phyloP scores from a whole-genome alignment of 1,140 invertebrate genomes.

The Magallana gigas region DNA sequence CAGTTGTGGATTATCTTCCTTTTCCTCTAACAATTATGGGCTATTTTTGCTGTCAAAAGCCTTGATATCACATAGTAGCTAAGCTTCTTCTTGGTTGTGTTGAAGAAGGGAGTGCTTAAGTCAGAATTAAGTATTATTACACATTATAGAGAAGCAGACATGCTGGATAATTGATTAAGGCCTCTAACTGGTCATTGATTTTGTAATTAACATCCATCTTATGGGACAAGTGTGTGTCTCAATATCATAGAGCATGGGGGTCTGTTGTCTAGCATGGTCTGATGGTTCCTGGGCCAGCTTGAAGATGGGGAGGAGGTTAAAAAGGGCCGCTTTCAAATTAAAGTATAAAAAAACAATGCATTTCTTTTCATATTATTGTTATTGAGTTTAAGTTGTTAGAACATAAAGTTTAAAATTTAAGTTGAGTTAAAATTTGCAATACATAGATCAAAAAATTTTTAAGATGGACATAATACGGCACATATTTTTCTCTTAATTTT shows the following conservation, averaged over 20 bases:
- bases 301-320: no score
- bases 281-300: no score
- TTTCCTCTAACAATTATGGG: background rate
- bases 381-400: no score
- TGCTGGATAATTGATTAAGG: slow-evolving; percentile 26
- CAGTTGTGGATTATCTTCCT: background rate
- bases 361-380: no score
- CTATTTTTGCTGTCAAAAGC: background rate
- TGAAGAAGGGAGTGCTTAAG: slow-evolving; percentile 11
- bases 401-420: no score
- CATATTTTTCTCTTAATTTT: no score
- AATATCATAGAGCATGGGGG: background rate
- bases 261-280: no score
- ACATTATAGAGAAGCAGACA: slow-evolving; percentile 18
- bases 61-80: background rate
- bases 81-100: background rate
- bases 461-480: no score
- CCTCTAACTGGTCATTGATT: slow-evolving; percentile 18
- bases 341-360: no score
- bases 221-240: slow-evolving; percentile 21
- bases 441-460: no score
- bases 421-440: no score
- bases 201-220: slow-evolving; percentile 36
- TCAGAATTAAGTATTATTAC: slow-evolving; percentile 24
- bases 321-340: no score